Base-by-base conservation (phyloP, 2,888 invertebrate genomes). In the Dione vanillae region DNA sequence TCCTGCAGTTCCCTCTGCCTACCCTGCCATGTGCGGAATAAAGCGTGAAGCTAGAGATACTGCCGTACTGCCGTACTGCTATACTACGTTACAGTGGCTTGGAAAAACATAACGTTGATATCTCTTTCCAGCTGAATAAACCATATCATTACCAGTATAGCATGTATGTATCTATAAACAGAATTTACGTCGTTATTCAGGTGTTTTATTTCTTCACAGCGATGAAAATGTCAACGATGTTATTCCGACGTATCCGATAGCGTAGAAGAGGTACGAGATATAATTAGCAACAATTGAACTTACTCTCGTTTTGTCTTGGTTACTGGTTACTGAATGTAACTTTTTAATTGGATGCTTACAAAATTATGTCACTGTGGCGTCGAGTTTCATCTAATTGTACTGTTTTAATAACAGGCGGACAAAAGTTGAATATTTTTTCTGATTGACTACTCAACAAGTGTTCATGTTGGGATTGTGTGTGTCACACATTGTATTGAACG, bases 251-350 rank as follows among this genome's bases (percentile, higher is more conserved):
- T n/a, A 45, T 56, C 45, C 45, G 43, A 61, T 10, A 45, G n/a
- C 11, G 45, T 45, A n/a, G 27, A 65, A 54, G 35, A 19, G 65
- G n/a, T n/a, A n/a, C n/a, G n/a, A 56, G 56, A 45, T 47, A 66
- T 58, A 67, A 67, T 67, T 67, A 20, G 49, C 10, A 59, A 67
- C 56, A 59, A 40, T 58, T 58, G 37, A 12, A 20, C 49, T 64
- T 37, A 64, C 19, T 14, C 49, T 14, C 19, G 37, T 64, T 51
- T 40, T 47, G 35, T 49, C 64, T 64, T 47, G 19, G 45, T n/a
- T 61, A 16, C 45, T 43, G 62, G 16, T 49, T 27, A 49, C 49
- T 40, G 20, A 47, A 64, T 40, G 64, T 7, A 37, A 14, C 49
- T 51, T 64, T 40, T 45, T 45, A 49, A 49, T 64, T 49, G 49